Evolutionary conservation across 64 coral and sea anemone genomes (phyloP).

Genomic region (Actinia tenebrosa): DNA sequence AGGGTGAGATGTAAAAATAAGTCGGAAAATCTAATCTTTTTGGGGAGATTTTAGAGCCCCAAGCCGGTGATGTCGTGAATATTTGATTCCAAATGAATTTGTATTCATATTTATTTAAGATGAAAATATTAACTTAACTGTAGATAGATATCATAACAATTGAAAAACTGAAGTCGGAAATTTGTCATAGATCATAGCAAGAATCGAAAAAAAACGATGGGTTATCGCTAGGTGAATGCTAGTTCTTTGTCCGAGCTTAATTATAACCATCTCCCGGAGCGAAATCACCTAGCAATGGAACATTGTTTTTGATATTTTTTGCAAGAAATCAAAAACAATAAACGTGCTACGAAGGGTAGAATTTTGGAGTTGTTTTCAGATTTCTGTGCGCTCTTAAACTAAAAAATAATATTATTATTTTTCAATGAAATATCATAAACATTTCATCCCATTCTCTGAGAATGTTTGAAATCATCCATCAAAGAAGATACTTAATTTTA

Average conservation of each 20-base stretch:
- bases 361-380: neutral
- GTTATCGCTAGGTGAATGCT: neutral
- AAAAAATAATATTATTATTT: too few species aligned
- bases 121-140: neutral
- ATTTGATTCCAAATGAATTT: too few species aligned
- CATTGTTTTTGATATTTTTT: neutral
- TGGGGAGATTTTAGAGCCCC: too few species aligned
- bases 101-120: too few species aligned
- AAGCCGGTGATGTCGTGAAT: too few species aligned
- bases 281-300: conserved; percentile 1
- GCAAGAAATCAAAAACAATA: neutral
- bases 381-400: neutral
- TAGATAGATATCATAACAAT: neutral
- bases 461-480: too few species aligned
- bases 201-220: neutral
- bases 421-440: too few species aligned
- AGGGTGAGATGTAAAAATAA: too few species aligned
- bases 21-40: too few species aligned
- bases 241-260: neutral
- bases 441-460: too few species aligned
- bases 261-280: neutral
- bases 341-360: neutral
- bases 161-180: neutral
- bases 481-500: too few species aligned
- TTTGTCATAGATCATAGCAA: neutral